Conservation (phyloP, 2,797 vertebrate genomes). For the Smutsia temminckii region DNA sequence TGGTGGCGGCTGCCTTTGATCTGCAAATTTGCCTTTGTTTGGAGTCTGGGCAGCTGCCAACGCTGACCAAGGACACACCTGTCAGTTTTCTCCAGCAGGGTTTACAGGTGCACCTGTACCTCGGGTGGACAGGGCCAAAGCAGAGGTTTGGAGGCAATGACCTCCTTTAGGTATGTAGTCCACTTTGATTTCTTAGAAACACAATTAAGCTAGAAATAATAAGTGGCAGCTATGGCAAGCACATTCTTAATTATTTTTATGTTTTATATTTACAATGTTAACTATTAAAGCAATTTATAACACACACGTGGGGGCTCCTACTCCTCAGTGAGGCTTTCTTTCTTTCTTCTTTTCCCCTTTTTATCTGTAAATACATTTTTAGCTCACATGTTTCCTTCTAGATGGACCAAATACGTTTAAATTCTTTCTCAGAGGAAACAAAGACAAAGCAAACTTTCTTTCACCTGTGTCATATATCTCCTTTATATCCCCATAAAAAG, state of each 20-base stretch:
- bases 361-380: not conserved
- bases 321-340: not conserved
- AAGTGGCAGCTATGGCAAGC: not conserved
- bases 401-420: not conserved
- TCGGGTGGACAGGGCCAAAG: not conserved
- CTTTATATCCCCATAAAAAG: slow-evolving; percentile 71
- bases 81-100: not conserved
- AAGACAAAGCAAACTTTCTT: slow-evolving; percentile 64
- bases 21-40: not conserved
- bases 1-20: slow-evolving; percentile 14
- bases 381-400: slow-evolving; percentile 22
- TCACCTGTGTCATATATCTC: slow-evolving; percentile 68
- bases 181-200: not conserved
- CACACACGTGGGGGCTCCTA: not conserved
- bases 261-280: not conserved
- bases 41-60: not conserved
- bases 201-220: not conserved
- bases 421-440: slow-evolving; percentile 65
- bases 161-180: not conserved
- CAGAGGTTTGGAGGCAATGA: not conserved
- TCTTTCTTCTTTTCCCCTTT: fast-evolving
- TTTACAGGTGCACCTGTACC: not conserved
- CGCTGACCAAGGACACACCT: not conserved
- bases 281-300: not conserved
- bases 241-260: not conserved